These are phyloP conservation scores for Drosophila putrida DNA, from an alignment of 2,888 invertebrate genomes.

Conservation along the genomic window DNA sequence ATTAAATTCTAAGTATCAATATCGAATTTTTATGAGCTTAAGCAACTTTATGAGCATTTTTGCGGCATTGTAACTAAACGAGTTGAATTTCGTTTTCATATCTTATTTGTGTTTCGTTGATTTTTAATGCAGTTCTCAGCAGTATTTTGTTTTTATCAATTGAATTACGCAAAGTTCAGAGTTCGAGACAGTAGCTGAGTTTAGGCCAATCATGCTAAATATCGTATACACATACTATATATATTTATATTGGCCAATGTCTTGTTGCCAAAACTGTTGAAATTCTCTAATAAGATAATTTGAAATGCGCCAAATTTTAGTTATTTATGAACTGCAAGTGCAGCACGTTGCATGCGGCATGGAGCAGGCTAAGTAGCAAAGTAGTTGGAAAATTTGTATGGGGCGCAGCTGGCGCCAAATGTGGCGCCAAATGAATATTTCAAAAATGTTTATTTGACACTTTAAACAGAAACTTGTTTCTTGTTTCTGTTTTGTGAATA, in stretches of 20 bases:
- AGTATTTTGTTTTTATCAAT: conserved; percentile 24
- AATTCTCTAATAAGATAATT: conserved; percentile 58
- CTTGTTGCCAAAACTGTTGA: conserved; percentile 38
- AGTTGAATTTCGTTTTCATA: conserved; percentile 16
- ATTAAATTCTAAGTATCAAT: conserved; percentile 23
- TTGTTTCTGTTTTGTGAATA: conserved; percentile 36
- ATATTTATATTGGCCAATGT: conserved; percentile 26
- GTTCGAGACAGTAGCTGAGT: conserved; percentile 48
- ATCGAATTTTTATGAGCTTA: conserved; percentile 21
- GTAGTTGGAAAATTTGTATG: conserved; percentile 23
- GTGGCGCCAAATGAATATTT: conserved; percentile 68
- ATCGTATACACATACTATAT: conserved; percentile 9
- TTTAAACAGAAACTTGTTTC: conserved; percentile 57
- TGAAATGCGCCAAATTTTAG: conserved; percentile 48
- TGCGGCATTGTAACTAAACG: conserved; percentile 5
- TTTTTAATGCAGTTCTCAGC: conserved; percentile 18
- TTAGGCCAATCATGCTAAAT: conserved; percentile 5
- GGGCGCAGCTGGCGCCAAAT: conserved; percentile 51
- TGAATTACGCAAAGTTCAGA: conserved; percentile 65
- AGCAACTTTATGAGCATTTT: conserved; percentile 19
- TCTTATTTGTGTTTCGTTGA: neutral
- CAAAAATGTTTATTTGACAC: conserved; percentile 66
- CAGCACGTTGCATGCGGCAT: neutral
- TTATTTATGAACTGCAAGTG: conserved; percentile 52
- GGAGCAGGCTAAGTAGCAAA: conserved; percentile 19